A percentile compares a stretch with the other conserved stretches of the same genome.
These are phyloP conservation scores for Zaprionus ornatus DNA, from an alignment of 1,140 invertebrate species.

Conservation along the genomic window DNA sequence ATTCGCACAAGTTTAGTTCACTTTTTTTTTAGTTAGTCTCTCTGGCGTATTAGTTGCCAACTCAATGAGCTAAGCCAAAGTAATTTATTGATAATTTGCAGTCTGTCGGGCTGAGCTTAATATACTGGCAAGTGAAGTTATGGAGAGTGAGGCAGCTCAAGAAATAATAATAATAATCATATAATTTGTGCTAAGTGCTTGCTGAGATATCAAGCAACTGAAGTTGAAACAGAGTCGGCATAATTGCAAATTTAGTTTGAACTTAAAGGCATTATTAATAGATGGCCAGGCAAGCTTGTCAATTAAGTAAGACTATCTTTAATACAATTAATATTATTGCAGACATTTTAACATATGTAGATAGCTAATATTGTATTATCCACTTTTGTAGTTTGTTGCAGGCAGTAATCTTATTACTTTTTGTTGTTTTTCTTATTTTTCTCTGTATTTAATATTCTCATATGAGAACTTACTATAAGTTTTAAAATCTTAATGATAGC, in stretches of 20 bases:
- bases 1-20: constrained; percentile 46
- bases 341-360: too few relatives aligned
- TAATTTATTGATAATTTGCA: constrained; percentile 64
- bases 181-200: not conserved
- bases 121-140: constrained; percentile 8
- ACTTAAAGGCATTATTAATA: not conserved
- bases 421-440: too few relatives aligned
- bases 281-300: not conserved
- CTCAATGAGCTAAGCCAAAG: constrained; percentile 68
- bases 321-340: not conserved
- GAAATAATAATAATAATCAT: constrained; percentile 1
- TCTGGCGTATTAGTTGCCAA: constrained; percentile 57
- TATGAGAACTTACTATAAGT: too few relatives aligned
- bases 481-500: too few relatives aligned
- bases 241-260: not conserved
- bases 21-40: constrained; percentile 35
- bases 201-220: not conserved
- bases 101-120: constrained; percentile 4
- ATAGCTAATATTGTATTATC: too few relatives aligned
- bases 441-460: too few relatives aligned
- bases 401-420: too few relatives aligned
- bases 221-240: not conserved
- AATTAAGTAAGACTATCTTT: not conserved
- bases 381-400: too few relatives aligned
- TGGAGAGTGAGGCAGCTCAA: not conserved